Evolutionary conservation across 2,888 invertebrate genomes (phyloP).

Genomic region (Ectobius pallidus): DNA sequence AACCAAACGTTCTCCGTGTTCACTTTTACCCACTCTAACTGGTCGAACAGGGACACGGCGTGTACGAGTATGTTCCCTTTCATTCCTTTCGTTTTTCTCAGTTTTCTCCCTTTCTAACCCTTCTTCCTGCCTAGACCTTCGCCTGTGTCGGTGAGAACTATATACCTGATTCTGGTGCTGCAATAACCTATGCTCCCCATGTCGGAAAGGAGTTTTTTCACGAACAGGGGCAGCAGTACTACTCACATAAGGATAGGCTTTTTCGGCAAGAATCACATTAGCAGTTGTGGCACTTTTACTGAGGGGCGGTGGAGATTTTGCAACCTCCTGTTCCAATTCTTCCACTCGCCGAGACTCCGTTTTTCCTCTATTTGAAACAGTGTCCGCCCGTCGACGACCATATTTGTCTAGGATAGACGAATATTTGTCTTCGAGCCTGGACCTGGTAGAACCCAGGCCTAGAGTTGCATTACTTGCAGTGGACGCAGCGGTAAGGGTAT

Average conservation of each 20-base stretch:
- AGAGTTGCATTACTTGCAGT: slow-evolving; percentile 27
- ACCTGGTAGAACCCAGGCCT: slow-evolving; percentile 64
- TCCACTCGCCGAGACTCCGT: not conserved
- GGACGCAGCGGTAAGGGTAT: slow-evolving; percentile 42
- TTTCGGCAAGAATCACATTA: slow-evolving; percentile 71
- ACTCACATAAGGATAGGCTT: slow-evolving; percentile 65
- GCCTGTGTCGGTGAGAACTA: slow-evolving; percentile 51
- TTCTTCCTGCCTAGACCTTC: slow-evolving; percentile 55
- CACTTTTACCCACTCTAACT: slow-evolving; percentile 64
- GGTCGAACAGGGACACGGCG: slow-evolving; percentile 3
- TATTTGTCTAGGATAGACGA: slow-evolving; percentile 75
- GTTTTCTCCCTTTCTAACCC: too few relatives aligned
- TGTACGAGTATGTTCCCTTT: too few relatives aligned
- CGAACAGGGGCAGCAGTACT: slow-evolving; percentile 50
- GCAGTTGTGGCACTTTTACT: slow-evolving; percentile 73
- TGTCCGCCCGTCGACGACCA: slow-evolving; percentile 55
- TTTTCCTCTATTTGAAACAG: not conserved
- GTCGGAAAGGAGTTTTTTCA: slow-evolving; percentile 69
- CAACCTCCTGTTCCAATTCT: slow-evolving; percentile 47
- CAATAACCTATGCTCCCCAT: slow-evolving; percentile 57
- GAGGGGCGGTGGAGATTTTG: slow-evolving; percentile 56
- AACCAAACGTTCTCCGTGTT: slow-evolving; percentile 59
- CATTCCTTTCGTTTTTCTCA: too few relatives aligned
- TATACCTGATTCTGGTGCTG: slow-evolving; percentile 44
- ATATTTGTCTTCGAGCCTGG: slow-evolving; percentile 79